A percentile compares a stretch with the other conserved stretches of the same genome.
These are phyloP conservation scores for Cariama cristata DNA, from an alignment of 2,113 vertebrate genomes.

Conservation along the genomic window DNA sequence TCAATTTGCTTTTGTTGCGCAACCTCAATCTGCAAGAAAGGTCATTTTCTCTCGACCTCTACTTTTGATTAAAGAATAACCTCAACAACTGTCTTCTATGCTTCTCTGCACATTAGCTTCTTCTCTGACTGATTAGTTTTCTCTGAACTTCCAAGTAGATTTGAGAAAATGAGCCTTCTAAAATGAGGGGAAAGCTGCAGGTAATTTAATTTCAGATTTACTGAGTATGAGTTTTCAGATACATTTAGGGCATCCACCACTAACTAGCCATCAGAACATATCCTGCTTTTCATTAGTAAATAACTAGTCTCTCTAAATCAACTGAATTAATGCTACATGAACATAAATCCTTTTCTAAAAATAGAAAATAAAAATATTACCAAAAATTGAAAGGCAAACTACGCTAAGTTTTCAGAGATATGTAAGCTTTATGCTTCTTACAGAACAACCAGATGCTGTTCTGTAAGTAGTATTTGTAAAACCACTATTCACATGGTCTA, in stretches of 20 bases:
- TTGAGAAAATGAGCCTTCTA: background rate
- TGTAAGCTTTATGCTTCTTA: background rate
- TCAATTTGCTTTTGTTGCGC: background rate
- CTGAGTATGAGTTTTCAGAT: background rate
- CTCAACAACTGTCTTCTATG: background rate
- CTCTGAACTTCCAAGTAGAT: background rate
- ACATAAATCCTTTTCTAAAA: background rate
- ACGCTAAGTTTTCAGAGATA: background rate
- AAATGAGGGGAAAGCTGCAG: background rate
- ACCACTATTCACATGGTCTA: background rate
- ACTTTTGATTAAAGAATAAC: background rate
- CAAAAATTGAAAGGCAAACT: background rate
- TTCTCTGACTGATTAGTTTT: background rate
- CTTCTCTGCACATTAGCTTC: background rate
- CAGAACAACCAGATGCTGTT: background rate
- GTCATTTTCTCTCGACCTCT: background rate
- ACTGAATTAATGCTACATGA: background rate
- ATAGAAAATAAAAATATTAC: background rate
- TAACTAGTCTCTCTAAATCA: background rate
- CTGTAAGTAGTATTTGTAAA: background rate
- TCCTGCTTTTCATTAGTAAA: background rate
- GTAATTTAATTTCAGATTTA: background rate
- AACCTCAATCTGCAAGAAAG: background rate
- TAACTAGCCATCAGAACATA: background rate
- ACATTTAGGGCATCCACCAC: background rate